Percentiles rank a stretch among this genome's conserved stretches.
Evolutionary conservation across 2,888 invertebrate genomes (phyloP).

Genomic region (Drosophila rubida): DNA sequence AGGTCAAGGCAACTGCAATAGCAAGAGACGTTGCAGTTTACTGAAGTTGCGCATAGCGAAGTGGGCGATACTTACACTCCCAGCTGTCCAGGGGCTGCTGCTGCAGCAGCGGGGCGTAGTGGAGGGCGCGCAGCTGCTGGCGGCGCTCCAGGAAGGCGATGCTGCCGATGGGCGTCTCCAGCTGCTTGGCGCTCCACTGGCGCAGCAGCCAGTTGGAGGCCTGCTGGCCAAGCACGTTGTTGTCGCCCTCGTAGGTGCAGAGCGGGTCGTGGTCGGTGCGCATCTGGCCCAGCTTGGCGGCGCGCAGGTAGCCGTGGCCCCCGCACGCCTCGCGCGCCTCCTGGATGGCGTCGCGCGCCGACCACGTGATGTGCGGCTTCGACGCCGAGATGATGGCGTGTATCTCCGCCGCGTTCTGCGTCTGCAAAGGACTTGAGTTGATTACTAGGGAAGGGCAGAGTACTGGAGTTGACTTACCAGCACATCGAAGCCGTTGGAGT

Average conservation of each 20-base stretch:
- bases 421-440: slow-evolving; percentile 65
- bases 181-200: slow-evolving; percentile 87
- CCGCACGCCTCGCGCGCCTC: slow-evolving; percentile 94
- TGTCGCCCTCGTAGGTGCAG: slow-evolving; percentile 97
- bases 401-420: slow-evolving; percentile 86
- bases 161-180: slow-evolving; percentile 89
- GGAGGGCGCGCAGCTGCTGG: slow-evolving; percentile 84
- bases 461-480: no score
- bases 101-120: slow-evolving; percentile 45
- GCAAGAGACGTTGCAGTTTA: no score
- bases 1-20: slow-evolving; percentile 88
- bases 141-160: slow-evolving; percentile 88
- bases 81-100: slow-evolving; percentile 52
- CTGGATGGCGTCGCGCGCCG: slow-evolving; percentile 91
- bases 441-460: no score
- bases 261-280: slow-evolving; percentile 95
- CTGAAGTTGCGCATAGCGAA: no score
- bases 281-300: slow-evolving; percentile 93
- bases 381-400: slow-evolving; percentile 88
- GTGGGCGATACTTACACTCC: no score
- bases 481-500: slow-evolving; percentile 84
- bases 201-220: slow-evolving; percentile 94
- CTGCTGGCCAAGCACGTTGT: slow-evolving; percentile 95
- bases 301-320: slow-evolving; percentile 92
- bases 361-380: slow-evolving; percentile 91